Percentiles rank a stretch among this genome's conserved stretches.
These are phyloP conservation scores for Bucorvus abyssinicus DNA, from an alignment of 2,797 vertebrate species.

Conservation along the genomic window DNA sequence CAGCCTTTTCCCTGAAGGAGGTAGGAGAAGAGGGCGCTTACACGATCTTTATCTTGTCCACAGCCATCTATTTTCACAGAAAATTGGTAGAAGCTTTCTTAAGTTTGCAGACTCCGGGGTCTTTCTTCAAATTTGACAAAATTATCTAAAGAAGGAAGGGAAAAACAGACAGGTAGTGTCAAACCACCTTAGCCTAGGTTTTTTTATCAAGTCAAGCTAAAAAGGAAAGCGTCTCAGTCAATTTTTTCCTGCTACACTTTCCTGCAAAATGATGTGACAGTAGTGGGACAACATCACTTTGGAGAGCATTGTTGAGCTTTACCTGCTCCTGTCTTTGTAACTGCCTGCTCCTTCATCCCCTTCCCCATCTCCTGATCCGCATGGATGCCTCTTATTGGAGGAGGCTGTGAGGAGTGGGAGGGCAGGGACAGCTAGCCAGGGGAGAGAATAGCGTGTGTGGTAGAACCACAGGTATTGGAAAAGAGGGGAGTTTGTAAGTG, in stretches of 20 bases:
- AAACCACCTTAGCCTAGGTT: background rate
- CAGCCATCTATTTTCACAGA: conserved; percentile 10
- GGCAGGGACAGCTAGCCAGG: background rate
- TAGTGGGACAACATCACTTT: background rate
- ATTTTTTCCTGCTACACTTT: background rate
- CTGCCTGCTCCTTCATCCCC: background rate
- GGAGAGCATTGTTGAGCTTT: background rate
- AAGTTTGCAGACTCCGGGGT: background rate
- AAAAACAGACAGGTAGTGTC: conserved; percentile 2
- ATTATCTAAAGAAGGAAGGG: background rate
- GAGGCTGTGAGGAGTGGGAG: background rate
- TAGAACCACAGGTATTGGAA: background rate
- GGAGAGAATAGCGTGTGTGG: background rate
- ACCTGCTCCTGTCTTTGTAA: background rate
- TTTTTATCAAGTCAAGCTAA: background rate
- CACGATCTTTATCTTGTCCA: background rate
- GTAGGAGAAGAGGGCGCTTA: background rate
- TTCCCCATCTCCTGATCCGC: background rate
- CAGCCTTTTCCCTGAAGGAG: conserved; percentile 20
- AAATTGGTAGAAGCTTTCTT: conserved; percentile 2
- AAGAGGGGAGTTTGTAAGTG: background rate
- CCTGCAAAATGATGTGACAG: background rate
- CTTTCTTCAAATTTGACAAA: conserved; percentile 7
- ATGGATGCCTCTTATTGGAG: background rate
- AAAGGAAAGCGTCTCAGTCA: background rate